These are phyloP conservation scores for Serrognathus titanus DNA, from an alignment of 2,888 invertebrate species.

Conservation along the genomic window DNA sequence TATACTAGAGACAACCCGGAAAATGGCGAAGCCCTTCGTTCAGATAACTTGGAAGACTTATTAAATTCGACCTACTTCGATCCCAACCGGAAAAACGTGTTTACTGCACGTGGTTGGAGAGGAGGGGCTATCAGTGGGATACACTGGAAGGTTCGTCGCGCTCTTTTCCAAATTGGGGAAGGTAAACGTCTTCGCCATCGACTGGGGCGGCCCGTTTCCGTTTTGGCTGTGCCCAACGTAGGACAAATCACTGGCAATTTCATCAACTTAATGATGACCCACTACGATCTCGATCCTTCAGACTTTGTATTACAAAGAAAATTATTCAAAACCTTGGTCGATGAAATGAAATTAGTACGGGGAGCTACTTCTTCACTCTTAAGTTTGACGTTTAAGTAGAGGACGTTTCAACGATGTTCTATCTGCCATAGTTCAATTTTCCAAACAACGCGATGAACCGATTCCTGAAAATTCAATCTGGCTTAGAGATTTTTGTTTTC, in stretches of 20 bases:
- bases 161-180: constrained; percentile 24
- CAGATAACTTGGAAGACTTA: constrained; percentile 16
- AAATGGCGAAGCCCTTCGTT: constrained; percentile 2
- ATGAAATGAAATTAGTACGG: no score
- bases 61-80: constrained; percentile 26
- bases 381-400: no score
- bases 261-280: constrained; percentile 15
- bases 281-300: constrained; percentile 5
- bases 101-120: constrained; percentile 41
- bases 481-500: no score
- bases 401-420: no score
- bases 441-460: no score
- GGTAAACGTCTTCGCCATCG: constrained; percentile 41
- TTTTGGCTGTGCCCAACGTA: constrained; percentile 17
- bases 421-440: no score
- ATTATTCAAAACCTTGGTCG: no score
- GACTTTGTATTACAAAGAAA: no score
- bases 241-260: constrained; percentile 19
- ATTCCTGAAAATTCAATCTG: no score
- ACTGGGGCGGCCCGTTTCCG: constrained; percentile 31
- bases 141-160: constrained; percentile 25
- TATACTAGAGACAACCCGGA: constrained; percentile 29
- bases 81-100: constrained; percentile 27
- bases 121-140: constrained; percentile 30
- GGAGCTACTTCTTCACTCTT: no score